Conservation (phyloP, 2,797 vertebrate species). For the Philypnodon macrostomus region DNA sequence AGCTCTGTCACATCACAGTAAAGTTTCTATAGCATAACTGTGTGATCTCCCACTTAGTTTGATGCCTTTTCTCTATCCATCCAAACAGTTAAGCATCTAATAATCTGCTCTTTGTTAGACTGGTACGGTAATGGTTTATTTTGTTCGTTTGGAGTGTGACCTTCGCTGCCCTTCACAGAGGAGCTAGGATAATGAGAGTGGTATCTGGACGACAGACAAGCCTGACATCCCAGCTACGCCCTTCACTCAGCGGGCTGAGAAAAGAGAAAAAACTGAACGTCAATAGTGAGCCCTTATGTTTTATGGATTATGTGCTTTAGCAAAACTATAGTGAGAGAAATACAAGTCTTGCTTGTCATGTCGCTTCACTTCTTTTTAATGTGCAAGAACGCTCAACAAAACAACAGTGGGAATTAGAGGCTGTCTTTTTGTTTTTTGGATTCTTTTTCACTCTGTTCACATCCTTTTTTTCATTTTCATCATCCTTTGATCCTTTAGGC, state of each 20-base stretch:
- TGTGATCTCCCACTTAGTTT: conserved; percentile 38
- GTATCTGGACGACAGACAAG: conserved; percentile 63
- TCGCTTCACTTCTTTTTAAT: conserved; percentile 61
- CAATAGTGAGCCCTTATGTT: conserved; percentile 74
- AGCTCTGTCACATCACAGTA: conserved; percentile 22
- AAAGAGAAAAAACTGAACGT: conserved; percentile 46
- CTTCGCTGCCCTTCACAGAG: conserved; percentile 69
- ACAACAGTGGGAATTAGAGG: conserved; percentile 60
- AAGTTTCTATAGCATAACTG: conserved; percentile 22
- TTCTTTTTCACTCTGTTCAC: conserved; percentile 26
- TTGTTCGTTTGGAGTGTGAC: conserved; percentile 65
- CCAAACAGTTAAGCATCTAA: conserved; percentile 41
- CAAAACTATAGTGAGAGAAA: conserved; percentile 70
- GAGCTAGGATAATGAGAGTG: conserved; percentile 69
- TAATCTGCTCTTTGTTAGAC: conserved; percentile 63
- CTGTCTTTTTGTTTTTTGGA: conserved; percentile 50
- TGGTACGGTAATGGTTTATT: conserved; percentile 55
- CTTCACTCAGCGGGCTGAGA: conserved; percentile 66
- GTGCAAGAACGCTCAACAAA: conserved; percentile 55
- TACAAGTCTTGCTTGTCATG: conserved; percentile 71
- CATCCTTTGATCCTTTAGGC: conserved; percentile 17
- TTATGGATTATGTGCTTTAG: conserved; percentile 75
- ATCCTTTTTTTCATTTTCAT: conserved; percentile 17
- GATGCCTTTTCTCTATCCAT: conserved; percentile 24
- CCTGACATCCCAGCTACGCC: conserved; percentile 68